phyloP scores from a whole-genome alignment of 64 coral and sea anemone genomes.

The Montipora efflorescens region DNA sequence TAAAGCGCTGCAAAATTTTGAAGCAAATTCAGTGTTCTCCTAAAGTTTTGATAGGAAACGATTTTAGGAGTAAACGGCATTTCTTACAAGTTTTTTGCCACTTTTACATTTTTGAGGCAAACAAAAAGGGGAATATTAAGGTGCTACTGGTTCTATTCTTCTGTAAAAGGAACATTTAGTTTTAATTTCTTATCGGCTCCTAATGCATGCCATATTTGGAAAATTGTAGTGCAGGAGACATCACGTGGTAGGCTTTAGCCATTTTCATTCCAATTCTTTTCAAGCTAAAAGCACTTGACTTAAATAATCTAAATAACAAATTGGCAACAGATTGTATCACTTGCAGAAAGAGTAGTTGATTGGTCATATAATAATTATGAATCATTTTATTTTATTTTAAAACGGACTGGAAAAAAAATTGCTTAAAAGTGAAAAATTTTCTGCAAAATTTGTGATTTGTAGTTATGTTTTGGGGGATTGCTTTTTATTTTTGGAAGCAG shows the following conservation, averaged over 20 bases:
- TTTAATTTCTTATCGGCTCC: neutral
- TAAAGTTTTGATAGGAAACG: neutral
- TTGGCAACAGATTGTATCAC: slow-evolving; percentile 32
- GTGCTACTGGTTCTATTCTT: neutral
- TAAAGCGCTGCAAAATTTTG: neutral
- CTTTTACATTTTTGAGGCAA: neutral
- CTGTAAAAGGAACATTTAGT: neutral
- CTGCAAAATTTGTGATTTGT: neutral
- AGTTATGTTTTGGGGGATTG: neutral
- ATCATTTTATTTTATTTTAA: slow-evolving; percentile 24
- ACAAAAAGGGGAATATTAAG: slow-evolving; percentile 15
- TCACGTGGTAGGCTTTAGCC: neutral
- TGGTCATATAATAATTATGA: neutral
- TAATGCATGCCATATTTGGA: neutral
- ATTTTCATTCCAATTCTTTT: neutral
- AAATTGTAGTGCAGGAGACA: neutral
- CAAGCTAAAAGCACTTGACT: neutral
- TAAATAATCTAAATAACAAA: neutral
- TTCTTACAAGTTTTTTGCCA: neutral
- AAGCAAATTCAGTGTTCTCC: neutral
- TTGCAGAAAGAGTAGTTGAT: slow-evolving; percentile 36
- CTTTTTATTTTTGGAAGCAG: neutral
- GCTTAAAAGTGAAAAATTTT: neutral
- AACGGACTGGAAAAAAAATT: neutral
- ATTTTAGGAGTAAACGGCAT: neutral